These are phyloP conservation scores for Drosophila erecta DNA, from an alignment of 1,140 invertebrate species.

Conservation along the genomic window DNA sequence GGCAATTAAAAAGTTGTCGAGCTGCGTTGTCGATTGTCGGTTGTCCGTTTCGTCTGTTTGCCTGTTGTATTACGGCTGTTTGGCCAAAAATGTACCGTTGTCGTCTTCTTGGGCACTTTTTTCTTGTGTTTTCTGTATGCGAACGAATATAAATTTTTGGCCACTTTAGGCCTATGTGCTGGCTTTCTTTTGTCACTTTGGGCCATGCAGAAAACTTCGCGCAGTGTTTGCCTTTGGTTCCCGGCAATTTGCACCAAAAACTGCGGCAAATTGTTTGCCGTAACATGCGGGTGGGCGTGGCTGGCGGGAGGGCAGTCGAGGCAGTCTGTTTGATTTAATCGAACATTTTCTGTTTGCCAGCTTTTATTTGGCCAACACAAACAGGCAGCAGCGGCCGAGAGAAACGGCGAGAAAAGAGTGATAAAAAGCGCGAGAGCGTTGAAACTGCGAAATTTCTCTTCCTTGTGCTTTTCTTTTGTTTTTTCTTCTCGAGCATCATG, in stretches of 20 bases:
- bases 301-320: neutral
- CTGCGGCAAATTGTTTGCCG: constrained; percentile 28
- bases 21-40: constrained; percentile 55
- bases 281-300: constrained; percentile 16
- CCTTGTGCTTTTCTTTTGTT: constrained; percentile 19
- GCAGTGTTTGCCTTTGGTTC: constrained; percentile 14
- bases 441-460: constrained; percentile 48
- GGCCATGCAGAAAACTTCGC: neutral
- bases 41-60: constrained; percentile 51
- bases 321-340: constrained; percentile 28
- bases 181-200: constrained; percentile 46
- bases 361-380: constrained; percentile 51
- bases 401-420: constrained; percentile 1
- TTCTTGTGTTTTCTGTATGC: neutral
- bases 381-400: constrained; percentile 21
- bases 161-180: constrained; percentile 45
- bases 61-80: constrained; percentile 61
- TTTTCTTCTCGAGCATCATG: constrained; percentile 20
- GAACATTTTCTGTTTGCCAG: constrained; percentile 31
- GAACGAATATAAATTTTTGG: neutral
- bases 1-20: constrained; percentile 77
- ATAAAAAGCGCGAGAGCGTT: neutral
- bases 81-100: constrained; percentile 70
- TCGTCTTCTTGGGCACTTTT: constrained; percentile 36
- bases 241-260: constrained; percentile 34